Conservation (phyloP, 2,797 vertebrate species). For the Gephyroberyx darwinii region DNA sequence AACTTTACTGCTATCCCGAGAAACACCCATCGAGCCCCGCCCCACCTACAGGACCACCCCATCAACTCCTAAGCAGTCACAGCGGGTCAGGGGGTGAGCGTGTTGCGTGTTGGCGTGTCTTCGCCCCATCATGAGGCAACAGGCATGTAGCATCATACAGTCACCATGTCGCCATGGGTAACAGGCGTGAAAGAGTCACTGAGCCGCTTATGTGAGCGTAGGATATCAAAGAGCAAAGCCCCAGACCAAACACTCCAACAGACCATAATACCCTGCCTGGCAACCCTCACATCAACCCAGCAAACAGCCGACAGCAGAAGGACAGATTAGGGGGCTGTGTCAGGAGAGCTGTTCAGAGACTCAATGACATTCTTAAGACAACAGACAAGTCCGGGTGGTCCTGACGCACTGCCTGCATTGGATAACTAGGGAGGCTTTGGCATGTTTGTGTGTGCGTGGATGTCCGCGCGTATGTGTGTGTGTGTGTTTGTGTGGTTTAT, state of each 20-base stretch:
- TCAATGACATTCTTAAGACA: conserved; percentile 80
- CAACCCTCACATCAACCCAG: conserved; percentile 66
- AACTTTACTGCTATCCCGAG: conserved; percentile 4
- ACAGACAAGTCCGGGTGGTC: conserved; percentile 75
- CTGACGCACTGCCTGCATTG: conserved; percentile 53
- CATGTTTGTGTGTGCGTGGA: conserved; percentile 38
- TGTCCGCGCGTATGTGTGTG: conserved; percentile 17
- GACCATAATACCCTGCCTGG: conserved; percentile 76
- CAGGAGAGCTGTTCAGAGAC: conserved; percentile 74
- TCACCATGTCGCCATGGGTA: conserved; percentile 57
- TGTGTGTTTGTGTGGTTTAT: conserved; percentile 48
- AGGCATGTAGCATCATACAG: conserved; percentile 41
- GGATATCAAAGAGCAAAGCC: conserved; percentile 81
- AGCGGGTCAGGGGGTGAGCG: conserved; percentile 34
- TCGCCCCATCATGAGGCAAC: conserved; percentile 53
- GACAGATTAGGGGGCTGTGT: conserved; percentile 72
- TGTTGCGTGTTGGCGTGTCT: conserved; percentile 6
- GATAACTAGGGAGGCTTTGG: conserved; percentile 59
- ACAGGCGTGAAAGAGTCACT: conserved; percentile 67
- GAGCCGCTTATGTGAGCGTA: conserved; percentile 76
- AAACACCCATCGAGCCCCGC: conserved; percentile 36
- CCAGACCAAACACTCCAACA: conserved; percentile 73
- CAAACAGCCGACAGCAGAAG: conserved; percentile 68
- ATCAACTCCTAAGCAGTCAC: conserved; percentile 19
- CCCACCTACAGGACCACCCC: conserved; percentile 34